A percentile compares a stretch with the other conserved stretches of the same genome.
These are phyloP conservation scores for Cephalotes varians DNA, from an alignment of 2,888 invertebrate species.

Conservation along the genomic window DNA sequence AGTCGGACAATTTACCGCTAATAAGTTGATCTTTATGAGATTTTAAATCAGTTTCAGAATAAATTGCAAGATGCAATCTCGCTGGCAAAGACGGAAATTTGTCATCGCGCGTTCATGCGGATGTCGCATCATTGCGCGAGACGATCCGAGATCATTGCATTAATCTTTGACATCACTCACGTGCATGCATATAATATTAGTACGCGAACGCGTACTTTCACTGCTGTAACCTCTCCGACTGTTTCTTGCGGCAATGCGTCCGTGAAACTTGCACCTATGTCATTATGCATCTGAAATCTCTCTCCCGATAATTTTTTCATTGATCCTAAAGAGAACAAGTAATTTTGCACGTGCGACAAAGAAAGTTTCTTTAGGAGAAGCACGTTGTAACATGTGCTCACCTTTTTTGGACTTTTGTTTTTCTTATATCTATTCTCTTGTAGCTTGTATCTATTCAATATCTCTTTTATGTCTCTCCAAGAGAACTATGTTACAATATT, in stretches of 20 bases:
- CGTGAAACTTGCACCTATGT: constrained; percentile 61
- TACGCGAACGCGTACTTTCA: constrained; percentile 66
- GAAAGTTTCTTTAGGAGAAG: background rate
- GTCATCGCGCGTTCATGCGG: constrained; percentile 3
- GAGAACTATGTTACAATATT: background rate
- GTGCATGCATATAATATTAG: constrained; percentile 58
- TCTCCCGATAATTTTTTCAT: constrained; percentile 38
- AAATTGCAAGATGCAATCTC: background rate
- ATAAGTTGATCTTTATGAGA: background rate
- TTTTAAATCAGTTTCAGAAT: background rate
- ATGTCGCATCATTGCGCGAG: constrained; percentile 10
- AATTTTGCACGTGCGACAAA: constrained; percentile 14
- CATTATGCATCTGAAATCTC: constrained; percentile 32
- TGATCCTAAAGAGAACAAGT: constrained; percentile 4
- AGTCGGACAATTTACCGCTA: background rate
- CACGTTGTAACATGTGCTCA: background rate
- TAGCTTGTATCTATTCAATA: no score
- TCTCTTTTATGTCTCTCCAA: background rate
- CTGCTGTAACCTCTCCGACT: constrained; percentile 59
- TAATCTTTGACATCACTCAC: constrained; percentile 33
- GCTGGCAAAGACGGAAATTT: constrained; percentile 14
- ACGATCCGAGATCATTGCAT: constrained; percentile 38
- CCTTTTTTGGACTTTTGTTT: background rate
- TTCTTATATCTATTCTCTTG: background rate
- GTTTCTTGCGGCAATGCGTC: constrained; percentile 39